Evolutionary conservation across 2,797 vertebrate genomes (phyloP), one percentile per base, ranked within the genome.

Genomic region (Oryzias dopingdopingensis): DNA sequence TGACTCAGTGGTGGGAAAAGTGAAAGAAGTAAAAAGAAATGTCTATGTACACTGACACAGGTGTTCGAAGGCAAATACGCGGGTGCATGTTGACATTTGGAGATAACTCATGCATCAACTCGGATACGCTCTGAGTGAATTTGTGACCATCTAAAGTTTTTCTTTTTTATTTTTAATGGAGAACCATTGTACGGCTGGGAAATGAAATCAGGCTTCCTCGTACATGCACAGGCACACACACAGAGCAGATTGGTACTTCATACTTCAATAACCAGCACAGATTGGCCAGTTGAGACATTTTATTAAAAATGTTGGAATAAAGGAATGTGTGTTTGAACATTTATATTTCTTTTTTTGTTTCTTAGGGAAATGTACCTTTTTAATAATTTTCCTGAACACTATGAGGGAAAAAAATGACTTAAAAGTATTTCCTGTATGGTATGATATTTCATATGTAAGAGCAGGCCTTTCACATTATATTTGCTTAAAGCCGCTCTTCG

Each of bases 231-330:
- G 22, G 47, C 48, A 22, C 55, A 46, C 68, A 42, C 41, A 69
- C 37, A 6, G 0, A 81, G 60, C 76, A 84, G 71, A 70, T 82
- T 72, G 76, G 49, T 63, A 67, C 70, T 79, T 84, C 72, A 83
- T 76, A 79, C 77, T 83, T 70, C 70, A 77, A 52, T 86, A 76
- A 72, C 22, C 67, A 77, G 61, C 67, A 62, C 68, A 81, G 77
- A 75, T 70, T 76, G 75, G 72, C 54, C 72, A 67, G 73, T 78
- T 62, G 47, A 72, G 59, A 71, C 48, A 7, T 47, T 55, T 53
- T 45, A 23, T 42, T 47, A 56, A 58, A 50, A 52, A 45, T 69
- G 48, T 54, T 72, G 17, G 59, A 70, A 65, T 37, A 45, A 55
- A 37, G 14, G 23, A 5, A 45, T 26, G 56, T 17, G 8, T 50